Base-by-base conservation (phyloP, 2,888 invertebrate species). In the Lasioglossum pauxillum region DNA sequence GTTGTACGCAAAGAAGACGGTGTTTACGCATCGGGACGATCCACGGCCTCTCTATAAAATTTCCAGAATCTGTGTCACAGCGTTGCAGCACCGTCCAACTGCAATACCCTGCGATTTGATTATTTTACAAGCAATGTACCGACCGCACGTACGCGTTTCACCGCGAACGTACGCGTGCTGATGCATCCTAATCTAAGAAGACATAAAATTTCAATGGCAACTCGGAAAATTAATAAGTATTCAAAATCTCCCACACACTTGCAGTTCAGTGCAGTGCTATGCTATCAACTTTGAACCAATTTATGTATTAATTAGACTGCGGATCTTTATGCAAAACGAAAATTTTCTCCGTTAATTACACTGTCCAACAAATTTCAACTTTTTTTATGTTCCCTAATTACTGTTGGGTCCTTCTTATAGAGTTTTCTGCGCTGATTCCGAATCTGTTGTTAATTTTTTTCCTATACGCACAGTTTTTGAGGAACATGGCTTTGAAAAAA, bases 21-120 rank as follows among this genome's bases (percentile, higher is more conserved):
- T 87, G 83, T 88, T 87, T 87, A 79, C 80, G 74, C 82, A 78
- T 44, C 64, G 23, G 23, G 64, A 75, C 85, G 87, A 89, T 67
- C 85, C 69, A 49, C 78, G 82, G 86, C 23, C 35, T 35, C 31
- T 71, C 76, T 76, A 76, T 74, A 90, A 89, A 89, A 89, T 82
- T 64, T 72, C 10, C 80, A 16, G 85, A 86, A 89, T 86, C 84
- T 80, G 80, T 90, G 89, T 75, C 86, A 86, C 77, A 82, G 72
- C 60, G 72, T 82, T 76, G 75, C 77, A 76, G 80, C 74, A 79
- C 49, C 84, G 64, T 23, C 57, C 41, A 57, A 19, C 46, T 41
- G 73, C 53, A 53, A n/a, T 75, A 78, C 73, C 71, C 67, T 38
- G 79, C 78, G 27, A 85, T 82, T 85, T 82, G 64, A 87, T 85